Evolutionary conservation across 1,140 invertebrate species (phyloP).

Genomic region (Mya arenaria): DNA sequence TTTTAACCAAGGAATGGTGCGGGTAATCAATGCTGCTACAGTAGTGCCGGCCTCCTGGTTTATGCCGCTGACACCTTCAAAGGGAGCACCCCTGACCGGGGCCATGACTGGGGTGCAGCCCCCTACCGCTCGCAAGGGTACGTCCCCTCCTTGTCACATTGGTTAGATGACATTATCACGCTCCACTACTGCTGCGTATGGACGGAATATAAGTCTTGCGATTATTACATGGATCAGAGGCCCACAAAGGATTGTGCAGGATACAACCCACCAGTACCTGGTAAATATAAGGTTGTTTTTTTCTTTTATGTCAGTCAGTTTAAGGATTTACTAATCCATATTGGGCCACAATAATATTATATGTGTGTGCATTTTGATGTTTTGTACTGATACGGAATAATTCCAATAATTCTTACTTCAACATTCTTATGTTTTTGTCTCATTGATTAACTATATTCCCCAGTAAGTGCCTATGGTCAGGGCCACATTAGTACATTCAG

Average conservation of each 20-base stretch:
- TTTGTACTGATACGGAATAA: too few species aligned
- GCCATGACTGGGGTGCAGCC: conserved; percentile 93
- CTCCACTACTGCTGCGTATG: conserved; percentile 97
- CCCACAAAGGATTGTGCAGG: conserved; percentile 97
- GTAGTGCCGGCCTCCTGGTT: conserved; percentile 94
- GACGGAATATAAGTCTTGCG: conserved; percentile 96
- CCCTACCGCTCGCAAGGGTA: conserved; percentile 96
- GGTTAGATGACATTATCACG: conserved; percentile 96
- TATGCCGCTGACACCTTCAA: conserved; percentile 97
- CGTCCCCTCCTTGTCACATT: conserved; percentile 94
- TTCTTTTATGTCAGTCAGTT: too few species aligned
- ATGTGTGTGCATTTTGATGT: too few species aligned
- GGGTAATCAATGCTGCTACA: conserved; percentile 98
- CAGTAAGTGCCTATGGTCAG: conserved; percentile 93
- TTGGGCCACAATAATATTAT: too few species aligned
- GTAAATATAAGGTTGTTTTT: too few species aligned
- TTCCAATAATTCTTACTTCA: too few species aligned
- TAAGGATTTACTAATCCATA: too few species aligned
- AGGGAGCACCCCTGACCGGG: conserved; percentile 93
- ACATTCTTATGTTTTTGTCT: too few species aligned
- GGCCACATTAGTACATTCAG: conserved; percentile 98
- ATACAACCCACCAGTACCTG: conserved; percentile 95
- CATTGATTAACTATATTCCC: not conserved
- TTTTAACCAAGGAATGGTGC: conserved; percentile 90
- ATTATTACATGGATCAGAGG: conserved; percentile 95